Evolutionary conservation across 2,888 invertebrate species (phyloP).

Genomic region (Dolomedes plantarius): DNA sequence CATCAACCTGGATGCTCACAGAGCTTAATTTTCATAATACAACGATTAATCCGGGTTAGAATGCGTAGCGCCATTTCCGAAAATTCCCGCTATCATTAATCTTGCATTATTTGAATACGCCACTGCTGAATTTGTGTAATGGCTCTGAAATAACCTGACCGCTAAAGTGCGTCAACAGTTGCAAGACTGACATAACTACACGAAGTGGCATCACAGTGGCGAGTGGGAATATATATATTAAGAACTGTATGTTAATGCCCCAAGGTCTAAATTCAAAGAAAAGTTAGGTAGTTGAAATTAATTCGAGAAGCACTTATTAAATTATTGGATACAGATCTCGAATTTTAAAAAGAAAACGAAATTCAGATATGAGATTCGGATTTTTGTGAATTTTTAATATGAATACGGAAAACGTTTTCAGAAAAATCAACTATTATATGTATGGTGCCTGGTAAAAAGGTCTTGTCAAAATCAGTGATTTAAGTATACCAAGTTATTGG

Average conservation of each 20-base stretch:
- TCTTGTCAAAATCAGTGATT: no score
- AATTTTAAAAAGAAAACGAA: no score
- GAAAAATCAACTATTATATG: no score
- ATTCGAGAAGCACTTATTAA: no score
- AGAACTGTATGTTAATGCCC: not conserved
- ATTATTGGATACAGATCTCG: no score
- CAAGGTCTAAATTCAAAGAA: not conserved
- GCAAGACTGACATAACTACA: not conserved
- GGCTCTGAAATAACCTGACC: conserved; percentile 18
- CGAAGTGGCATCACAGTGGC: not conserved
- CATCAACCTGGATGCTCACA: conserved; percentile 37
- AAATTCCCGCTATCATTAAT: conserved; percentile 47
- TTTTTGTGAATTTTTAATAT: no score
- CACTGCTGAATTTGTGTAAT: conserved; percentile 32
- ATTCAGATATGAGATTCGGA: no score
- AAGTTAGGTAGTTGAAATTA: not conserved
- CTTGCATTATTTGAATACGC: conserved; percentile 60
- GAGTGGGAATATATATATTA: not conserved
- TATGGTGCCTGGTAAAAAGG: no score
- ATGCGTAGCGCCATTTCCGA: conserved; percentile 36
- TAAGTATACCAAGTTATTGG: no score
- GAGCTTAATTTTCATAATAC: conserved; percentile 65
- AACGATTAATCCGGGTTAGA: conserved; percentile 58
- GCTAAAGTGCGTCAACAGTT: not conserved
- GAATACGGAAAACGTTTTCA: no score